These are phyloP conservation scores for Sebastolobus altivelis DNA, from an alignment of 2,797 vertebrate genomes.

Conservation along the genomic window DNA sequence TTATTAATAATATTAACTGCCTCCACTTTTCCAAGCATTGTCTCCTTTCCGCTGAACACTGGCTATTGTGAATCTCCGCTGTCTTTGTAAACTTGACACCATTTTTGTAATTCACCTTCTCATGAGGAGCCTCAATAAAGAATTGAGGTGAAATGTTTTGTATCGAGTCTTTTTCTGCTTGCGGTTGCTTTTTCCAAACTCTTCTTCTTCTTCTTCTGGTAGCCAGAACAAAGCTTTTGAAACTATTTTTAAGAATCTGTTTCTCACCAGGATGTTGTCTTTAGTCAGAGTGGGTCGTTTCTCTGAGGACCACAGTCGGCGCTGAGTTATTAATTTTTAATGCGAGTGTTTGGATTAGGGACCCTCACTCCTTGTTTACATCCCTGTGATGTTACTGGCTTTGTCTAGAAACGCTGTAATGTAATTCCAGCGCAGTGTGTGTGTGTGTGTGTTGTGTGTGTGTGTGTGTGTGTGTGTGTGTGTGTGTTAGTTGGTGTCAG, in stretches of 20 bases:
- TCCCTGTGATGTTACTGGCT: conserved; percentile 77
- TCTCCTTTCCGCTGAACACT: conserved; percentile 54
- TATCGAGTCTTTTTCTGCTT: conserved; percentile 16
- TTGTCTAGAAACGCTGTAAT: conserved; percentile 67
- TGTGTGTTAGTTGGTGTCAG: conserved; percentile 32
- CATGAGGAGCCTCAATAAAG: conserved; percentile 83
- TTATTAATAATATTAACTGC: conserved; percentile 59
- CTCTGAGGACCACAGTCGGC: conserved; percentile 75
- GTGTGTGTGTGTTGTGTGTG: background rate
- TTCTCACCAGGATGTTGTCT: conserved; percentile 61
- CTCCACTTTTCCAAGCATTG: conserved; percentile 51
- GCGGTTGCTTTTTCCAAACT: conserved; percentile 14
- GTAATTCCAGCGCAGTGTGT: conserved; percentile 33
- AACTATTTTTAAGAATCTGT: conserved; percentile 65
- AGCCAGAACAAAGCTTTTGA: conserved; percentile 60
- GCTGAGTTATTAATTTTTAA: conserved; percentile 82
- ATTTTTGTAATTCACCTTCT: conserved; percentile 79
- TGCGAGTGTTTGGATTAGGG: conserved; percentile 75
- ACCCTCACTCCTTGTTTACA: conserved; percentile 79
- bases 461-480: background rate
- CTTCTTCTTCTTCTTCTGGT: conserved; percentile 24
- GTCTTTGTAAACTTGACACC: conserved; percentile 77
- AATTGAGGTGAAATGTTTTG: conserved; percentile 71
- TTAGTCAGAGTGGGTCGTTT: conserved; percentile 62
- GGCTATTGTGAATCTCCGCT: conserved; percentile 66